phyloP scores from a whole-genome alignment of 2,888 invertebrate genomes.

The Tachina grossa region DNA sequence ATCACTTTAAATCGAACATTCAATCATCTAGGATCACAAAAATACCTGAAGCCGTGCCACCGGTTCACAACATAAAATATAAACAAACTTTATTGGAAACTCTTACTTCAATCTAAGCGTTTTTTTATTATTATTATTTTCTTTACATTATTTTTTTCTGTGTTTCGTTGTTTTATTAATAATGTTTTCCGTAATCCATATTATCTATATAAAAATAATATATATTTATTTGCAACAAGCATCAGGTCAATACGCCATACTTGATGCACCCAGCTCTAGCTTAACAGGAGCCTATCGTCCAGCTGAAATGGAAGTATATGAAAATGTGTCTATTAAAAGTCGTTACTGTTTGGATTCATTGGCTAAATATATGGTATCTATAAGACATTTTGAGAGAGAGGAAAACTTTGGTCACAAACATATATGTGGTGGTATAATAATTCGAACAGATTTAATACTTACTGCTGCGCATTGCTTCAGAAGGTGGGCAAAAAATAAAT shows the following conservation, averaged over 20 bases:
- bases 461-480: slow-evolving; percentile 75
- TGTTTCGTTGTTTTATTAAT: too few relatives aligned
- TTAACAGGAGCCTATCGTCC: slow-evolving; percentile 26
- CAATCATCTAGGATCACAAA: too few relatives aligned
- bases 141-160: too few relatives aligned
- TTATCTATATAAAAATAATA: background rate
- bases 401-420: slow-evolving; percentile 74
- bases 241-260: background rate
- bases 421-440: slow-evolving; percentile 74
- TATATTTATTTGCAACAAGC: background rate
- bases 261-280: background rate
- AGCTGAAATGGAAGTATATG: background rate
- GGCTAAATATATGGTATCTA: slow-evolving; percentile 50
- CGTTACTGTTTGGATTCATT: background rate
- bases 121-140: too few relatives aligned
- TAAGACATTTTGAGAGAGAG: slow-evolving; percentile 20
- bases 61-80: too few relatives aligned
- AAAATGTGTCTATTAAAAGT: background rate
- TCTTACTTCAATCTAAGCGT: too few relatives aligned
- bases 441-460: slow-evolving; percentile 65
- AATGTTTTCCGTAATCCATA: background rate
- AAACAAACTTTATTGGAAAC: too few relatives aligned
- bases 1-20: too few relatives aligned
- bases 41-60: too few relatives aligned
- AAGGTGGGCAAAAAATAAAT: slow-evolving; percentile 52